These are phyloP conservation scores for Heliconius hortense DNA, from an alignment of 2,888 invertebrate species.

Conservation along the genomic window DNA sequence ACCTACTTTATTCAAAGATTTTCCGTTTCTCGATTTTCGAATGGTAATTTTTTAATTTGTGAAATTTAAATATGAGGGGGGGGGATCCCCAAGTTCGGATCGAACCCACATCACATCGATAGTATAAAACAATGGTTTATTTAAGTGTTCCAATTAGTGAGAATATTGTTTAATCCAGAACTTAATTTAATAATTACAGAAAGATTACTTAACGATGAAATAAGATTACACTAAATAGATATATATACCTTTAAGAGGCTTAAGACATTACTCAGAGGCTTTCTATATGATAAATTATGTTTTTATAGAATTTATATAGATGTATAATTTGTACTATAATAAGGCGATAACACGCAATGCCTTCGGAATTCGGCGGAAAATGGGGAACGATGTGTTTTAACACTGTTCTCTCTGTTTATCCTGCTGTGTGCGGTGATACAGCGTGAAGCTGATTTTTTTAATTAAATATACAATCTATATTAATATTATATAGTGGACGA, in stretches of 20 bases:
- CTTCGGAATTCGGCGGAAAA: too few relatives aligned
- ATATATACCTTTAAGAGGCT: slow-evolving; percentile 32
- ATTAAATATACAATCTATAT: too few relatives aligned
- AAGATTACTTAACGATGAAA: slow-evolving; percentile 22
- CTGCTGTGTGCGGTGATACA: too few relatives aligned
- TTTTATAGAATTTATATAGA: slow-evolving; percentile 27
- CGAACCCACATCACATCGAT: too few relatives aligned
- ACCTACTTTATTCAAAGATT: not conserved
- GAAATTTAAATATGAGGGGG: too few relatives aligned
- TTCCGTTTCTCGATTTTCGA: not conserved
- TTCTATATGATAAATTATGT: not conserved
- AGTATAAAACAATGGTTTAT: not conserved
- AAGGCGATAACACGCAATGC: too few relatives aligned
- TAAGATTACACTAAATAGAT: slow-evolving; percentile 35
- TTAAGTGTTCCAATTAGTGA: slow-evolving; percentile 9
- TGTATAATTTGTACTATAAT: slow-evolving; percentile 29
- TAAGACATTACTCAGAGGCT: slow-evolving; percentile 33
- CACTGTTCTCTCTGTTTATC: too few relatives aligned
- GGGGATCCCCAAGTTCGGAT: too few relatives aligned
- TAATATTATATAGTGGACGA: too few relatives aligned
- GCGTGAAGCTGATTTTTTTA: too few relatives aligned
- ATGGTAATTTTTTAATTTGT: too few relatives aligned
- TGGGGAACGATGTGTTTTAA: too few relatives aligned
- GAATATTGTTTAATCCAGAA: slow-evolving; percentile 4
- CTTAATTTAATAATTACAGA: slow-evolving; percentile 24